A percentile compares a stretch with the other conserved stretches of the same genome.
Conservation (phyloP, 2,888 invertebrate species). For the Scaptomyza caliginosa region DNA sequence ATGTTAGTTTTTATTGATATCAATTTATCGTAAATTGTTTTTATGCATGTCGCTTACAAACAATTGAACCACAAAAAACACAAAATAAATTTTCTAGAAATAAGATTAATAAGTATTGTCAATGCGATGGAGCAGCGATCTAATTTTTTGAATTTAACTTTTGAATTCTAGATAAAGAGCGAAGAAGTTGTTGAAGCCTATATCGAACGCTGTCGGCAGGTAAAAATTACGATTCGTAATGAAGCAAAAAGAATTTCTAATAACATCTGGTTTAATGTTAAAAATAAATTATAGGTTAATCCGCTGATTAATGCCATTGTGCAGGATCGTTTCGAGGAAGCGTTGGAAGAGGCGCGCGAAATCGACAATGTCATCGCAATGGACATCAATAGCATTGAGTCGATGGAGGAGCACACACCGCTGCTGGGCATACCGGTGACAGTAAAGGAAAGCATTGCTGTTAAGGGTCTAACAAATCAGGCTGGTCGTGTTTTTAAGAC, state of each 20-base stretch:
- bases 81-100: slow-evolving; percentile 11
- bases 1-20: slow-evolving; percentile 70
- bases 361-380: slow-evolving; percentile 89
- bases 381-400: slow-evolving; percentile 86
- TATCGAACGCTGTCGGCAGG: slow-evolving; percentile 90
- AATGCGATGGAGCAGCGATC: slow-evolving; percentile 47
- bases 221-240: slow-evolving; percentile 84
- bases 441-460: slow-evolving; percentile 92
- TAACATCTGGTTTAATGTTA: neutral
- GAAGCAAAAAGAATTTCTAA: neutral
- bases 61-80: slow-evolving; percentile 40
- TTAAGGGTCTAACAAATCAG: slow-evolving; percentile 91
- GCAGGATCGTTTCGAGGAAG: slow-evolving; percentile 90
- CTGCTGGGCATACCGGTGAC: slow-evolving; percentile 93
- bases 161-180: slow-evolving; percentile 87
- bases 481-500: slow-evolving; percentile 87
- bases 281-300: slow-evolving; percentile 87
- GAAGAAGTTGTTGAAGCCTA: slow-evolving; percentile 89
- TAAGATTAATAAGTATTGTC: neutral
- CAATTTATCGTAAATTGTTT: slow-evolving; percentile 66
- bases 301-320: slow-evolving; percentile 91
- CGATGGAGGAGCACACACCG: slow-evolving; percentile 88
- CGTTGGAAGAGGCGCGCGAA: slow-evolving; percentile 89
- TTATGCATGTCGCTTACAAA: slow-evolving; percentile 37
- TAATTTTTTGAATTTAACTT: slow-evolving; percentile 4